Conservation (phyloP, 2,113 vertebrate genomes). For the Corythoichthys haematopterus region DNA sequence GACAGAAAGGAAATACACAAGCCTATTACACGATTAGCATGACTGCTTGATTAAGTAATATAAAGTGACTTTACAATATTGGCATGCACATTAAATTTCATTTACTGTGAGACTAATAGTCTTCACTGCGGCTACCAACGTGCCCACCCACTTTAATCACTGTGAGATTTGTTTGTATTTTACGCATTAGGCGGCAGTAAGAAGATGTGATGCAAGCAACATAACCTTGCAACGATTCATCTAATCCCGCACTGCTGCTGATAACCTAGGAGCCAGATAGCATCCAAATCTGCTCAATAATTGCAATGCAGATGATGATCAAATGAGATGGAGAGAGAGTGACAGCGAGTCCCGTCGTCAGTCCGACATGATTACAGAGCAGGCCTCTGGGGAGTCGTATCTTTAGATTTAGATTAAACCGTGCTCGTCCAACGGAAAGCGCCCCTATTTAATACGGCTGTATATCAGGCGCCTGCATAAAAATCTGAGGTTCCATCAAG, state of each 20-base stretch:
- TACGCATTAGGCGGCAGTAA: neutral
- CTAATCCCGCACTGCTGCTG: constrained; percentile 50
- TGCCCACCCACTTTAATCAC: neutral
- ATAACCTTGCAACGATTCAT: constrained; percentile 34
- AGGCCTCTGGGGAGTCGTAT: constrained; percentile 50
- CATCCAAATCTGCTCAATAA: constrained; percentile 57
- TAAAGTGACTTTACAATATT: constrained; percentile 47
- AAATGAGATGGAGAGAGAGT: constrained; percentile 40
- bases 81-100: constrained; percentile 24
- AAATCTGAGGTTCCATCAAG: constrained; percentile 48
- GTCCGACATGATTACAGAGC: constrained; percentile 62
- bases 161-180: neutral
- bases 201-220: constrained; percentile 26
- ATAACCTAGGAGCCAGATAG: constrained; percentile 52
- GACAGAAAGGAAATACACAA: constrained; percentile 63
- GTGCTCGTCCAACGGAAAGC: constrained; percentile 58
- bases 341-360: constrained; percentile 44
- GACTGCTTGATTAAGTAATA: constrained; percentile 64
- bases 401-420: constrained; percentile 67
- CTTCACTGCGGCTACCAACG: neutral
- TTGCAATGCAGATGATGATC: constrained; percentile 58
- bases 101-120: constrained; percentile 32
- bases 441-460: constrained; percentile 48
- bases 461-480: constrained; percentile 51
- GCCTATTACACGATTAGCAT: constrained; percentile 66